These are phyloP conservation scores for Parnassius orleans DNA, from an alignment of 2,888 invertebrate species.

Conservation along the genomic window DNA sequence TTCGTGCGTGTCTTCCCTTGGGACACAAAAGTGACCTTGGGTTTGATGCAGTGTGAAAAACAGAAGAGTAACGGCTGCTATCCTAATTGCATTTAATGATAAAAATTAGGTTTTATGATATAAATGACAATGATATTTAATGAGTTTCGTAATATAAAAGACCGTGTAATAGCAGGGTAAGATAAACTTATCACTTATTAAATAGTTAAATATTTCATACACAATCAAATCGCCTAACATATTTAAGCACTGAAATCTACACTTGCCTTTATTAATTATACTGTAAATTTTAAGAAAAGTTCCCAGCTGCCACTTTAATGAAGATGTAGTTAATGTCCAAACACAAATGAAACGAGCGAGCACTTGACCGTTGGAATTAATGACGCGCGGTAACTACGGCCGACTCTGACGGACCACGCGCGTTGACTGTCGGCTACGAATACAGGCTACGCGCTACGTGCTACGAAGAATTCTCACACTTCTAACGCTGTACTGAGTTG, in stretches of 20 bases:
- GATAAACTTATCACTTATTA: no score
- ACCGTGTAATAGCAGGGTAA: no score
- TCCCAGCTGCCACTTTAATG: constrained; percentile 43
- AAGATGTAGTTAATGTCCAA: constrained; percentile 29
- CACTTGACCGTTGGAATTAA: constrained; percentile 10
- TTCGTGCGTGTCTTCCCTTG: background rate
- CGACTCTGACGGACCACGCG: constrained; percentile 63
- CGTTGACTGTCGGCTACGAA: constrained; percentile 47
- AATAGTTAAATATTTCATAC: no score
- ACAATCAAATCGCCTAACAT: no score
- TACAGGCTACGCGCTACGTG: constrained; percentile 47
- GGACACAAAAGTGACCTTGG: constrained; percentile 1
- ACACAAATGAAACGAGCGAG: constrained; percentile 28
- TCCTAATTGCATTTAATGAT: no score
- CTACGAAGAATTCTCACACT: constrained; percentile 36
- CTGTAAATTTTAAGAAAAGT: constrained; percentile 29
- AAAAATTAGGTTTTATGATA: no score
- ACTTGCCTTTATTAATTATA: constrained; percentile 29
- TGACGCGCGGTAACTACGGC: constrained; percentile 54
- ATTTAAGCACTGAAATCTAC: background rate
- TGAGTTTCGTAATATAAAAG: no score
- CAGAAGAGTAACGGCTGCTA: no score
- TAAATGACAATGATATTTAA: no score
- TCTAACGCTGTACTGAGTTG: background rate
- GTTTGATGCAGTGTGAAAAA: no score